Evolutionary conservation across 2,888 invertebrate genomes (phyloP).

Genomic region (Drosophila siamana): DNA sequence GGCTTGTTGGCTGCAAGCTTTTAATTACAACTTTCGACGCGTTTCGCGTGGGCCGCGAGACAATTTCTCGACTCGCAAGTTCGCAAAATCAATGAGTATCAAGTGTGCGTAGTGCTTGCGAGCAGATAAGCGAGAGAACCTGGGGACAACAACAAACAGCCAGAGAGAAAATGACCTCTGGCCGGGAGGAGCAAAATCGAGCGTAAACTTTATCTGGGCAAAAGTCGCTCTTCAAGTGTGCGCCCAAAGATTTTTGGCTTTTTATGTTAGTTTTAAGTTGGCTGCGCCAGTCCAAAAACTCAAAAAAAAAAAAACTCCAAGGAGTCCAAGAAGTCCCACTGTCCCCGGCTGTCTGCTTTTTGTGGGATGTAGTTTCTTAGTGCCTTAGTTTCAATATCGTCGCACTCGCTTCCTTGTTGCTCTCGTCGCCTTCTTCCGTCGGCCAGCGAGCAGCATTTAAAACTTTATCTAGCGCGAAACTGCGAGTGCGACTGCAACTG

Average conservation of each 20-base stretch:
- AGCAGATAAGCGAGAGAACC: neutral
- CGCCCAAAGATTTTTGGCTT: slow-evolving; percentile 61
- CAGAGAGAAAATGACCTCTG: slow-evolving; percentile 8
- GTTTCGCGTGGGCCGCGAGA: slow-evolving; percentile 61
- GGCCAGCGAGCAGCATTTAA: slow-evolving; percentile 65
- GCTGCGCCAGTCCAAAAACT: neutral
- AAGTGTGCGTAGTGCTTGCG: slow-evolving; percentile 13
- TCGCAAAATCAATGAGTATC: slow-evolving; percentile 56
- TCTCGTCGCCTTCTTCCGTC: neutral
- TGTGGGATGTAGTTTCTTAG: slow-evolving; percentile 5
- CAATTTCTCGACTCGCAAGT: no score
- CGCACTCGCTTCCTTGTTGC: neutral
- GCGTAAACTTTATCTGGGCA: slow-evolving; percentile 62
- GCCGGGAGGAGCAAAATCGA: slow-evolving; percentile 58
- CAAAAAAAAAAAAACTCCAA: no score
- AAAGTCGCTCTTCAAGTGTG: slow-evolving; percentile 43
- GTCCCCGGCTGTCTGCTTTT: slow-evolving; percentile 4
- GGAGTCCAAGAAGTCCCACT: neutral
- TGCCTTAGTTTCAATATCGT: slow-evolving; percentile 6
- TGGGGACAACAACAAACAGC: no score
- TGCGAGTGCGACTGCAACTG: slow-evolving; percentile 37
- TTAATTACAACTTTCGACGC: slow-evolving; percentile 76
- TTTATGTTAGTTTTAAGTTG: slow-evolving; percentile 76
- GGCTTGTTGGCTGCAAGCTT: slow-evolving; percentile 67
- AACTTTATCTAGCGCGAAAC: slow-evolving; percentile 71